phyloP scores from a whole-genome alignment of 2,888 invertebrate genomes.

The Callinectes sapidus region DNA sequence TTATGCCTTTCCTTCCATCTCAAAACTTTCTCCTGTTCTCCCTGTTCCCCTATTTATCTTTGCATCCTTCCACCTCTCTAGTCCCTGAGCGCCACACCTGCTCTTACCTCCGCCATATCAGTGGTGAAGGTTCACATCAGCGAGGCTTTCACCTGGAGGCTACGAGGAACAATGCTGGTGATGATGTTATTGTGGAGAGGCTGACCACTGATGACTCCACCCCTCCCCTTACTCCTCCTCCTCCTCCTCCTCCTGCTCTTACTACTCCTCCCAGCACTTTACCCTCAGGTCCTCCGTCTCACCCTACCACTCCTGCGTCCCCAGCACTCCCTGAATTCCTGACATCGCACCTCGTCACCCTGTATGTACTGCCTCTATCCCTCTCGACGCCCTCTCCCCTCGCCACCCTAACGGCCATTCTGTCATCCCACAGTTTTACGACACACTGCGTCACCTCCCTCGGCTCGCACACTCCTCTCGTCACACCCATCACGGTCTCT shows the following conservation, averaged over 20 bases:
- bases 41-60: background rate
- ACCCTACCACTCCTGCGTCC: background rate
- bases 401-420: background rate
- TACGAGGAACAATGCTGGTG: slow-evolving; percentile 24
- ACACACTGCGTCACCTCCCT: background rate
- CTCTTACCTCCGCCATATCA: background rate
- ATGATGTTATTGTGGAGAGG: slow-evolving; percentile 28
- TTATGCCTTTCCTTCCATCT: background rate
- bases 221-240: background rate
- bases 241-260: background rate
- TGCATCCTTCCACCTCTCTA: background rate
- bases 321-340: slow-evolving; percentile 31
- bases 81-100: background rate
- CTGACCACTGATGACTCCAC: slow-evolving; percentile 5
- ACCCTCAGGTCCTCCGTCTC: background rate
- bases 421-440: background rate
- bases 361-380: background rate
- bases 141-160: slow-evolving; percentile 24
- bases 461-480: background rate
- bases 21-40: background rate
- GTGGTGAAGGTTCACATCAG: background rate
- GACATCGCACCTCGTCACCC: background rate
- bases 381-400: background rate
- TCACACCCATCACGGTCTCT: background rate
- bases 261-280: background rate